Conservation (phyloP, 2,113 vertebrate species). For the Choloepus hoffmanni region DNA sequence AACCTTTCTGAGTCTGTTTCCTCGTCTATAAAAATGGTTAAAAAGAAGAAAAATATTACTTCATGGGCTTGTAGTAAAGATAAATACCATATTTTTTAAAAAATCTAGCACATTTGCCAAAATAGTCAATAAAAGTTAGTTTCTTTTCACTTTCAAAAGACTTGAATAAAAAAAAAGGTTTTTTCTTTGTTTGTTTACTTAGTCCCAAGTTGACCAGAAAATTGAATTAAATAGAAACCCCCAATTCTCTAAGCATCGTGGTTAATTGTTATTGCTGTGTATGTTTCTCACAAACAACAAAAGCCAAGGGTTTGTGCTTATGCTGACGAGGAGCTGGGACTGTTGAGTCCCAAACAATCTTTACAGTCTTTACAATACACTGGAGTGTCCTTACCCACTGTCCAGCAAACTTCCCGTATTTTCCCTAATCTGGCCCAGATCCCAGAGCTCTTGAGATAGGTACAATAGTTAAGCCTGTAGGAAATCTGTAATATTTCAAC, state of each 20-base stretch:
- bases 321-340: not conserved
- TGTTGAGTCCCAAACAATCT: not conserved
- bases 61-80: not conserved
- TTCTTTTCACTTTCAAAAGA: not conserved
- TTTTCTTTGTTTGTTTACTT: slow-evolving; percentile 56
- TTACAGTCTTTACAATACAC: not conserved
- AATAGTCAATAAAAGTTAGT: not conserved
- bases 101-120: not conserved
- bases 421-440: slow-evolving; percentile 46
- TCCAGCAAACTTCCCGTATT: slow-evolving; percentile 27
- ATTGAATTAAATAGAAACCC: slow-evolving; percentile 50
- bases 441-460: slow-evolving; percentile 52
- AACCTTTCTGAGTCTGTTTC: slow-evolving; percentile 15
- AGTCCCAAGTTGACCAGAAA: slow-evolving; percentile 51
- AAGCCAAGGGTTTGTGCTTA: slow-evolving; percentile 15
- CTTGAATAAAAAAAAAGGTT: not conserved
- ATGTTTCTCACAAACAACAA: slow-evolving; percentile 29
- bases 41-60: not conserved
- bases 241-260: not conserved
- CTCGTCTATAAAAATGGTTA: not conserved
- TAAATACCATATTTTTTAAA: not conserved
- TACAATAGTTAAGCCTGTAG: slow-evolving; percentile 16
- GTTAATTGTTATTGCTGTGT: slow-evolving; percentile 10
- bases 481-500: slow-evolving; percentile 64
- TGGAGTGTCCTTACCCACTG: slow-evolving; percentile 19